Percentiles rank a stretch among this genome's conserved stretches.
These are phyloP conservation scores for Hippoglossus stenolepis DNA, from an alignment of 2,113 vertebrate species.

Conservation along the genomic window DNA sequence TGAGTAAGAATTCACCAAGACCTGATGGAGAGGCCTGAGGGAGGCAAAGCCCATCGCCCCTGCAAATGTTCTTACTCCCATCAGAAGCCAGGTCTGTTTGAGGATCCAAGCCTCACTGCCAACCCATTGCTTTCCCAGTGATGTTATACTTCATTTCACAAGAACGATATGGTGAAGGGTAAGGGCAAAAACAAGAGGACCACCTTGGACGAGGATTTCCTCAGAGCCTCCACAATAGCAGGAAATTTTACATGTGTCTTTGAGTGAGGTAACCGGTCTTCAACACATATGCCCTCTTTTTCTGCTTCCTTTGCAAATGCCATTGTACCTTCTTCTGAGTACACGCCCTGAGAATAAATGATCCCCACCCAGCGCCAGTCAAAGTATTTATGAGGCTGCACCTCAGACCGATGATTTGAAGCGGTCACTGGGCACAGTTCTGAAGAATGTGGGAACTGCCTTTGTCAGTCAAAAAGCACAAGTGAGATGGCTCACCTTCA, in stretches of 20 bases:
- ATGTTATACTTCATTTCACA: conserved; percentile 55
- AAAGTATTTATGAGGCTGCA: conserved; percentile 70
- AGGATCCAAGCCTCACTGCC: conserved; percentile 72
- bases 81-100: conserved; percentile 48
- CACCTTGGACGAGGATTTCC: conserved; percentile 63
- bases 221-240: conserved; percentile 34
- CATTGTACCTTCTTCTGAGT: conserved; percentile 40
- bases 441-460: conserved; percentile 70
- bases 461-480: conserved; percentile 74
- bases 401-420: conserved; percentile 62
- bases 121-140: conserved; percentile 72
- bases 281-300: conserved; percentile 66
- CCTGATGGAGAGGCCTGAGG: conserved; percentile 58
- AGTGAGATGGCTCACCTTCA: conserved; percentile 74
- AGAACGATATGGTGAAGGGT: conserved; percentile 16
- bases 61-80: conserved; percentile 52
- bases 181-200: conserved; percentile 66
- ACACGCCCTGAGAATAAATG: conserved; percentile 31
- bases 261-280: conserved; percentile 43
- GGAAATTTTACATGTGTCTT: not conserved
- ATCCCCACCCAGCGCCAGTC: conserved; percentile 77
- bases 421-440: conserved; percentile 73
- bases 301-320: conserved; percentile 49
- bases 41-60: conserved; percentile 72
- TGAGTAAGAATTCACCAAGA: conserved; percentile 65